These are phyloP conservation scores for Nothocercus julius DNA, from an alignment of 2,113 vertebrate genomes.

Conservation along the genomic window DNA sequence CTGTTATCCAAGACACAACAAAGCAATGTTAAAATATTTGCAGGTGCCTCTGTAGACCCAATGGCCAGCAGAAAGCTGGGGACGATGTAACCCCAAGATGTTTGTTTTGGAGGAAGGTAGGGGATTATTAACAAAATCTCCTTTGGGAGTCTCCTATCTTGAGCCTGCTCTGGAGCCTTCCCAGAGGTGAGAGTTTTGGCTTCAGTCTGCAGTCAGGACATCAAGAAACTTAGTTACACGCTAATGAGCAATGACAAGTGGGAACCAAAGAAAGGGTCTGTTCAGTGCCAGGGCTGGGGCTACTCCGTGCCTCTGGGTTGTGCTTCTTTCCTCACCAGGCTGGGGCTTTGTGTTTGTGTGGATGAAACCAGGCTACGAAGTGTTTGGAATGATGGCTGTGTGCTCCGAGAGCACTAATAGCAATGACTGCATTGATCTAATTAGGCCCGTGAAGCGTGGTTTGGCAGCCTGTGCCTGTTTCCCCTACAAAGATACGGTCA, in stretches of 20 bases:
- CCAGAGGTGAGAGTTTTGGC: background rate
- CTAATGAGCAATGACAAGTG: background rate
- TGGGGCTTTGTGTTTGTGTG: background rate
- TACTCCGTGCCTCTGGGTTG: accelerated
- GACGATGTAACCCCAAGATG: background rate
- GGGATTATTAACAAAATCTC: background rate
- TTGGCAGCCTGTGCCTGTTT: background rate
- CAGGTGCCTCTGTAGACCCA: background rate
- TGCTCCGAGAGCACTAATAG: background rate
- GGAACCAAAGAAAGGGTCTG: background rate
- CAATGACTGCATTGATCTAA: background rate
- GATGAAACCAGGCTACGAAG: background rate
- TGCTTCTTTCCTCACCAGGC: background rate
- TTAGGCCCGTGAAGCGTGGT: background rate
- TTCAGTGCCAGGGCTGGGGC: background rate
- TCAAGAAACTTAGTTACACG: accelerated
- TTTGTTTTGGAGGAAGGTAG: background rate
- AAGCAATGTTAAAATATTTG: background rate
- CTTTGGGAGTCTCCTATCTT: background rate
- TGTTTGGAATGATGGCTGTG: background rate
- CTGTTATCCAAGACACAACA: background rate
- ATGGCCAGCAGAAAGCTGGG: background rate
- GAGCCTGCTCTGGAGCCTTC: background rate
- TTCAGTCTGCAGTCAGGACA: background rate
- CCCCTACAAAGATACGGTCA: accelerated